Conservation (phyloP, 2,888 invertebrate species). For the Eupithecia tripunctaria region DNA sequence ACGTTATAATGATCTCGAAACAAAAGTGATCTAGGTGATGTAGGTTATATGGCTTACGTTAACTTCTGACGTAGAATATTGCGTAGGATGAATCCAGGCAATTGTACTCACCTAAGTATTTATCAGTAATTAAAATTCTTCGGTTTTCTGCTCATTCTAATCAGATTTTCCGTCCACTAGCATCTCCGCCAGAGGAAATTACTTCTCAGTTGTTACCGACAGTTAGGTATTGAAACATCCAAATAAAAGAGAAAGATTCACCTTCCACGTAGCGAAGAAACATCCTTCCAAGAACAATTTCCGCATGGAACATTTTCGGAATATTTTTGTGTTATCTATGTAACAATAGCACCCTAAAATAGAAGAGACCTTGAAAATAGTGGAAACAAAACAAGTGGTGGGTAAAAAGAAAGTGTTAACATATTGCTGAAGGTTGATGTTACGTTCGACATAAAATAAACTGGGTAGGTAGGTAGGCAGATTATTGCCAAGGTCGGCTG, state of each 20-base stretch:
- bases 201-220: background rate
- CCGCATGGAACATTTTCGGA: background rate
- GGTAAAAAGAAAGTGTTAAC: background rate
- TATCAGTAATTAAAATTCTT: background rate
- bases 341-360: background rate
- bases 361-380: slow-evolving; percentile 3
- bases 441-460: background rate
- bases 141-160: background rate
- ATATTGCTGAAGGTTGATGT: background rate
- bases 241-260: background rate
- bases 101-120: background rate
- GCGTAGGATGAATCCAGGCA: background rate
- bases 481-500: background rate
- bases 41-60: background rate
- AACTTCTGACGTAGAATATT: background rate
- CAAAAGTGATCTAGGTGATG: background rate
- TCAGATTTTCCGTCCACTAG: background rate
- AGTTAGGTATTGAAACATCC: background rate
- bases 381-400: background rate
- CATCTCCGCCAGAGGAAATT: background rate
- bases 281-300: background rate
- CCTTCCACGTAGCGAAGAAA: background rate
- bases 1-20: background rate
- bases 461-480: background rate
- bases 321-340: background rate